These are phyloP conservation scores for Thunnus thynnus DNA, from an alignment of 2,113 vertebrate genomes.

Conservation along the genomic window DNA sequence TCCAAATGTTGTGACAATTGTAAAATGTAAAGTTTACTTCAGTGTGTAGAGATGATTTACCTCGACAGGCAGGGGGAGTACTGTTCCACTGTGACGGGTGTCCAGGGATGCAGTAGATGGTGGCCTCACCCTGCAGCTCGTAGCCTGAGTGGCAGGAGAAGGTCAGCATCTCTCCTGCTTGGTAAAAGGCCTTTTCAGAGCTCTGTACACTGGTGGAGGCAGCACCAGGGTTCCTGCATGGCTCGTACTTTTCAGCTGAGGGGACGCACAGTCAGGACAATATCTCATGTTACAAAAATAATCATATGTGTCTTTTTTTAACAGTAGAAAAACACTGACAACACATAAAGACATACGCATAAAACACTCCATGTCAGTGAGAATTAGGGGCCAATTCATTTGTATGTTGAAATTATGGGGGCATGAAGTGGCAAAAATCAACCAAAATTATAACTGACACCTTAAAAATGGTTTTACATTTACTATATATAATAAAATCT, in stretches of 20 bases:
- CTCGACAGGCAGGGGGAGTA: constrained; percentile 92
- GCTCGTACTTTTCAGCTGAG: constrained; percentile 93
- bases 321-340: constrained; percentile 8
- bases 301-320: not conserved
- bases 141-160: constrained; percentile 92
- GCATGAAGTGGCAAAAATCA: no score
- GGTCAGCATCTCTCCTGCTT: constrained; percentile 89
- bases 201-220: constrained; percentile 90
- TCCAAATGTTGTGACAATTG: not conserved
- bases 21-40: not conserved
- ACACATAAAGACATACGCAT: not conserved
- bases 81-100: constrained; percentile 96
- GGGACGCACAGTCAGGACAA: not conserved
- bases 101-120: constrained; percentile 92
- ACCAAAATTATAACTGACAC: no score
- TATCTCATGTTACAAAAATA: not conserved
- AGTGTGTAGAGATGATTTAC: constrained; percentile 56
- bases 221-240: constrained; percentile 92
- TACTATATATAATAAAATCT: no score
- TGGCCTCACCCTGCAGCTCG: constrained; percentile 89
- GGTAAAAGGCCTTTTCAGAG: constrained; percentile 91
- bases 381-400: no score
- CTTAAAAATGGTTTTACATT: no score
- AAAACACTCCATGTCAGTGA: no score
- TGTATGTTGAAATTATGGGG: no score